These are phyloP conservation scores for Euclidia mi DNA, from an alignment of 2,888 invertebrate genomes.

Conservation along the genomic window DNA sequence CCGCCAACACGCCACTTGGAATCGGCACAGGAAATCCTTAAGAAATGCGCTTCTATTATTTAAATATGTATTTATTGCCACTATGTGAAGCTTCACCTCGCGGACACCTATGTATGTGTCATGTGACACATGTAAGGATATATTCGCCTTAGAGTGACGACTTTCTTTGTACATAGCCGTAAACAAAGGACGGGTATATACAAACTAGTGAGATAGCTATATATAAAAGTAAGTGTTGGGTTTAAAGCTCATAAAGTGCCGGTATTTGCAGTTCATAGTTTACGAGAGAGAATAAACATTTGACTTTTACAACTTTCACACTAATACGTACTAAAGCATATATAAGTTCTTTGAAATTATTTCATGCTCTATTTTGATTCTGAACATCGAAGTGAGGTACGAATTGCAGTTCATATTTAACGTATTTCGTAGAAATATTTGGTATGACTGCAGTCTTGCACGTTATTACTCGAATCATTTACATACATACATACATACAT, in stretches of 20 bases:
- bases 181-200: conserved; percentile 6
- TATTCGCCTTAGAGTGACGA: background rate
- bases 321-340: conserved; percentile 6
- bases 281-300: conserved; percentile 35
- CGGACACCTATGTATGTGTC: too few relatives aligned
- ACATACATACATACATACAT: too few relatives aligned
- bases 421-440: too few relatives aligned
- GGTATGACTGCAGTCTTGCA: too few relatives aligned
- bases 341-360: conserved; percentile 6
- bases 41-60: too few relatives aligned
- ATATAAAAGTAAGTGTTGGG: conserved; percentile 22
- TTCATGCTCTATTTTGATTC: conserved; percentile 1
- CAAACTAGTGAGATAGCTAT: conserved; percentile 18
- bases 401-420: too few relatives aligned
- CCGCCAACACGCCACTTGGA: too few relatives aligned
- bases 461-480: too few relatives aligned
- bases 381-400: background rate
- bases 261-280: conserved; percentile 34
- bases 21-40: too few relatives aligned
- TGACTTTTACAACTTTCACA: conserved; percentile 37
- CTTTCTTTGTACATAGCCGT: background rate
- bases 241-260: conserved; percentile 46
- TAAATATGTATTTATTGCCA: too few relatives aligned
- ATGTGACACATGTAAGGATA: background rate
- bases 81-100: too few relatives aligned